Evolutionary conservation across 2,888 invertebrate genomes (phyloP).

Genomic region (Cryptosula pallasiana): DNA sequence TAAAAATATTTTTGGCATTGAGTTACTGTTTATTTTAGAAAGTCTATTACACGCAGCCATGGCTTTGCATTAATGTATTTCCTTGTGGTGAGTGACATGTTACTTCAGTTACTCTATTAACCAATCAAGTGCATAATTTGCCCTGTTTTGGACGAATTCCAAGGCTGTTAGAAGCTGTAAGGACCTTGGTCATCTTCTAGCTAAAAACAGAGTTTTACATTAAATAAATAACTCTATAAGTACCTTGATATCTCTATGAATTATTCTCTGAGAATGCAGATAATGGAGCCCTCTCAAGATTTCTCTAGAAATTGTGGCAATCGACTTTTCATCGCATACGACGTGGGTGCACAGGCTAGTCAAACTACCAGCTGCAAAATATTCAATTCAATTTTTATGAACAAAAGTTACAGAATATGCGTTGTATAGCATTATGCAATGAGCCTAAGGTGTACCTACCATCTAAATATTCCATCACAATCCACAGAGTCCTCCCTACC

Average conservation of each 20-base stretch:
- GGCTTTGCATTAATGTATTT: too few species aligned
- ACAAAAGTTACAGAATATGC: background rate
- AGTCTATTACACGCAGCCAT: too few species aligned
- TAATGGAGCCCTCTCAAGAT: background rate
- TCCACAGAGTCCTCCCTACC: background rate
- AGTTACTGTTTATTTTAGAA: too few species aligned
- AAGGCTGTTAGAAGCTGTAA: too few species aligned
- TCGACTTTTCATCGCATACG: background rate
- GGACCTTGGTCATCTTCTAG: too few species aligned
- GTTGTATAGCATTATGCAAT: background rate
- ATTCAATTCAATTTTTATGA: background rate
- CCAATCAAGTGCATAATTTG: too few species aligned
- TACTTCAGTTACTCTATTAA: too few species aligned
- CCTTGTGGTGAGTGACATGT: too few species aligned
- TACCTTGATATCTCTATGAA: constrained; percentile 21
- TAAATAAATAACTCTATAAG: background rate
- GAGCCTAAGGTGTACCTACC: background rate
- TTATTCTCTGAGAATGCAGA: background rate
- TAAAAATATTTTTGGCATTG: too few species aligned
- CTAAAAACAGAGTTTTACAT: too few species aligned
- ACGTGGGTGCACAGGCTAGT: background rate
- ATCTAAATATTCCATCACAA: constrained; percentile 20
- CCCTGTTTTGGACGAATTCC: too few species aligned
- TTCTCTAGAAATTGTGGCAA: background rate
- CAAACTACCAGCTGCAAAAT: constrained; percentile 11